Percentiles rank a stretch among this genome's conserved stretches.
These are phyloP conservation scores for Malthinus flaveolus DNA, from an alignment of 2,888 invertebrate genomes.

Conservation along the genomic window DNA sequence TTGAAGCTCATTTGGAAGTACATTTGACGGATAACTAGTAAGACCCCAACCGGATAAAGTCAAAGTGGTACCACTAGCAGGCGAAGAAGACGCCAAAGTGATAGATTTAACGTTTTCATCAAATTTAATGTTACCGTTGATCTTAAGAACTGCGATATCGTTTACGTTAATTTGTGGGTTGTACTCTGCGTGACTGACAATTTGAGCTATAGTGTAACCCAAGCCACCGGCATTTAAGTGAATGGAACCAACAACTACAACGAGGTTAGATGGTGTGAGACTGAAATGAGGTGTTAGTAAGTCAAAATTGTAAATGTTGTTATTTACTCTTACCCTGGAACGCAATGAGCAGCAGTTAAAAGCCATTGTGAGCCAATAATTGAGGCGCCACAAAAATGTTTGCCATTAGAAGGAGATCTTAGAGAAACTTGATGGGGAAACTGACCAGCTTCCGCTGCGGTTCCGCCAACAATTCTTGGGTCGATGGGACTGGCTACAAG, in stretches of 20 bases:
- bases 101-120: neutral
- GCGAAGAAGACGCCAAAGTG: neutral
- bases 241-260: no score
- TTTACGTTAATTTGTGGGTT: slow-evolving; percentile 38
- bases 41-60: neutral
- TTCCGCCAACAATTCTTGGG: neutral
- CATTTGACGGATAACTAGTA: neutral
- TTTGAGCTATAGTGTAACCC: no score
- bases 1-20: neutral
- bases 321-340: neutral
- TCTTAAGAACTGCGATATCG: slow-evolving; percentile 31
- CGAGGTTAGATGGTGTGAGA: no score
- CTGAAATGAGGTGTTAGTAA: neutral
- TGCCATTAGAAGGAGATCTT: neutral
- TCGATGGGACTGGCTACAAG: neutral
- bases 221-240: no score
- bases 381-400: neutral
- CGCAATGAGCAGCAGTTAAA: neutral
- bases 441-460: neutral
- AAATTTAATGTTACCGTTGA: slow-evolving; percentile 9
- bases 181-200: slow-evolving; percentile 51
- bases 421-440: slow-evolving; percentile 5
- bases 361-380: neutral
- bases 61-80: neutral
- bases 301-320: neutral